These are phyloP conservation scores for Hyaena hyaena DNA, from an alignment of 2,113 vertebrate species.

Conservation along the genomic window DNA sequence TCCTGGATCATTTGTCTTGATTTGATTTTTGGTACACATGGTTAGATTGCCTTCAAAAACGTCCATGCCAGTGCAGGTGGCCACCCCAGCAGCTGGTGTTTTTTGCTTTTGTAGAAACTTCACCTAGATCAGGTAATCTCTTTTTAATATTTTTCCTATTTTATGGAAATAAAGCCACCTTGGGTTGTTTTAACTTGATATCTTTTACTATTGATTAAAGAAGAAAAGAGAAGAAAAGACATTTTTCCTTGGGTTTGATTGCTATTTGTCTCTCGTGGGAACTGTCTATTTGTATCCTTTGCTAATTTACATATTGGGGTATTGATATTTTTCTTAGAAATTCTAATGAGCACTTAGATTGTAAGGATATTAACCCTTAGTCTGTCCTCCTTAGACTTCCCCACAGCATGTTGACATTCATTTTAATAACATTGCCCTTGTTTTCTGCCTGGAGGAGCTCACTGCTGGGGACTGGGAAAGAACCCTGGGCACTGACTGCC, in stretches of 20 bases:
- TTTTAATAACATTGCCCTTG: not conserved
- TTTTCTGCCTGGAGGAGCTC: not conserved
- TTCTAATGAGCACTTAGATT: not conserved
- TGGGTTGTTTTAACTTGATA: conserved; percentile 13
- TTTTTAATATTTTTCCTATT: not conserved
- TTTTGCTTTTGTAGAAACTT: not conserved
- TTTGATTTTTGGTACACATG: conserved; percentile 14
- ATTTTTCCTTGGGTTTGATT: not conserved
- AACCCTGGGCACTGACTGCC: not conserved
- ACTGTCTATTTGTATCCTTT: not conserved
- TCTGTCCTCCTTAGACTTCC: not conserved
- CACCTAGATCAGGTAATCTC: not conserved
- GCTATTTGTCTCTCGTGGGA: not conserved
- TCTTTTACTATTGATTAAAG: conserved; percentile 28
- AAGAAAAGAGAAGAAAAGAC: not conserved
- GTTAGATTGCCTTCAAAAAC: not conserved
- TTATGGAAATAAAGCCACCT: conserved; percentile 35
- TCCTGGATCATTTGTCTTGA: conserved; percentile 55
- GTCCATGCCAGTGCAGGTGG: fast-evolving
- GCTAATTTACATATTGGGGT: conserved; percentile 45
- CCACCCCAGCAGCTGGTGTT: fast-evolving
- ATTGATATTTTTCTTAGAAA: conserved; percentile 51
- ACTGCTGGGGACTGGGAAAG: not conserved
- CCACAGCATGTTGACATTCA: not conserved
- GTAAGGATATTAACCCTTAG: not conserved